Evolutionary conservation across 92 coral and sea anemone genomes (phyloP), one percentile per base, ranked within the genome.

Genomic region (Phenganax stokvisi): DNA sequence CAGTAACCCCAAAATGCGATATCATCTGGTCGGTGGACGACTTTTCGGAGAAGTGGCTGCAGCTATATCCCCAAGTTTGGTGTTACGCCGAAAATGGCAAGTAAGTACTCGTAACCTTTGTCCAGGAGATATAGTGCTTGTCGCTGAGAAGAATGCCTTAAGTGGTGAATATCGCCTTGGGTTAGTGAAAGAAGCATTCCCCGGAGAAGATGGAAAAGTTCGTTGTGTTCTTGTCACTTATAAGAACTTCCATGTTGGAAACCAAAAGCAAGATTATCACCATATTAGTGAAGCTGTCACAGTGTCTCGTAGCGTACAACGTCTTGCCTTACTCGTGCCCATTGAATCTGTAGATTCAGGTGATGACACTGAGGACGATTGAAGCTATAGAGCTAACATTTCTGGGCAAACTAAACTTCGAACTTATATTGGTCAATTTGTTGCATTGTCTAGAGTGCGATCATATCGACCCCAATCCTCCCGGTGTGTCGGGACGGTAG

Each of bases 101-200:
- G 85, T 88, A 16, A 56, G 75, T 52, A 10, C 63, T 10, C 84
- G 90, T 20, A 87, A 87, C 83, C 67, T 87, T 29, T 55, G 79
- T 6, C 87, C 87, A 53, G 87, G 88, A 78, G 93, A 87, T 80
- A 89, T 90, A 9, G 91, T 90, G 28, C 82, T 87, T 56, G 82
- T 87, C 17, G 86, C 89, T 28, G 89, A 86, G 80, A 85, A 84
- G 86, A 86, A 88, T 72, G 86, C 86, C 55, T 65, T 87, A 15
- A 70, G 85, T 10, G 89, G 90, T 28, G 85, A 83, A 25, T 88
- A 83, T 56, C 67, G 79, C 16, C 64, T 85, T 71, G 90, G 85
- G 9, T 62, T 81, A 12, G 88, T 89, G 74, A 87, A 85, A 60
- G 90, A 86, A 66, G 90, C 79, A 56, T 75, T 80, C 58, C 90